Evolutionary conservation across 2,113 vertebrate genomes (phyloP).

Genomic region (Callaeas wilsoni): DNA sequence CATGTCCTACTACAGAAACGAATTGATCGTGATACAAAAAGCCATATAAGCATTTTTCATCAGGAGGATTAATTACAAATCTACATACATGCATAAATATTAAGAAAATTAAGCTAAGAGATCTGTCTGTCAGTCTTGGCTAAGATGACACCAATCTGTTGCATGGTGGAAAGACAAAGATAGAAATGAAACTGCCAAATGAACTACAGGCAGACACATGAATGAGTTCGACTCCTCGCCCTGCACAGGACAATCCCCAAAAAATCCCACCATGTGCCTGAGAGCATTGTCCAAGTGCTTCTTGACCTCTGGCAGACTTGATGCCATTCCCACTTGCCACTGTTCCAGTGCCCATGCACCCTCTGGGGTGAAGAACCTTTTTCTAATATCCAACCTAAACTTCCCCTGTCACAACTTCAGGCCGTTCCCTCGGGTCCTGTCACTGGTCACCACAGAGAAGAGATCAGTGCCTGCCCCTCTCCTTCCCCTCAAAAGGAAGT

Average conservation of each 20-base stretch:
- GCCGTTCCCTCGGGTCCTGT: background rate
- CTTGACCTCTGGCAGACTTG: background rate
- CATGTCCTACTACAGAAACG: background rate
- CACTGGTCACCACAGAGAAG: background rate
- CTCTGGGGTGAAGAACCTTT: background rate
- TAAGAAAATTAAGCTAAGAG: background rate
- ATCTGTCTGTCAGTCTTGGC: background rate
- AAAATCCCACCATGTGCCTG: background rate
- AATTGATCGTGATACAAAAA: background rate
- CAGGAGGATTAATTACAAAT: background rate
- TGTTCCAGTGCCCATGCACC: background rate
- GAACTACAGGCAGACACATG: background rate
- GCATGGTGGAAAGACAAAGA: background rate
- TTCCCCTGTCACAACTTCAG: background rate
- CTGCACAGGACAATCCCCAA: background rate
- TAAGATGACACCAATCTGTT: background rate
- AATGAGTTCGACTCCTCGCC: accelerated
- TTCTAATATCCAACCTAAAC: background rate
- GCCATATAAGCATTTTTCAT: background rate
- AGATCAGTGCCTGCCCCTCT: background rate
- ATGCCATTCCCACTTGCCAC: background rate
- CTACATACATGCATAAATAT: accelerated
- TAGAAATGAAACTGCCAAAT: background rate
- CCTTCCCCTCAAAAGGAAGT: background rate
- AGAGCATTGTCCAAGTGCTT: background rate